Conservation (phyloP, 2,113 vertebrate genomes). For the Lepus timidus region DNA sequence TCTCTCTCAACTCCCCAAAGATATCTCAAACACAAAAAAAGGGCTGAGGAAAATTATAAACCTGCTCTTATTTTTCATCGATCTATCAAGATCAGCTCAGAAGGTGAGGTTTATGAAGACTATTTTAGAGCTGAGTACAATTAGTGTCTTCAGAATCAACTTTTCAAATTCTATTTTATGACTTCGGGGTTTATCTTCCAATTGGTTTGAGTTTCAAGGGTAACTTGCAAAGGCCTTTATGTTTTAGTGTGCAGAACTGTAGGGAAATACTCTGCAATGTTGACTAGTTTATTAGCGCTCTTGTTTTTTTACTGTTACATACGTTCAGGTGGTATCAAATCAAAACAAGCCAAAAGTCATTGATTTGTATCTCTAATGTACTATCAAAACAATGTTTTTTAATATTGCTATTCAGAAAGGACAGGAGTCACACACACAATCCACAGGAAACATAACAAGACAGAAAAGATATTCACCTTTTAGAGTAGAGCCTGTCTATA, state of each 20-base stretch:
- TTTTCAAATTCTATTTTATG: background rate
- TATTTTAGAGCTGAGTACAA: background rate
- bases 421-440: background rate
- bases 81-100: background rate
- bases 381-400: background rate
- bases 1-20: background rate
- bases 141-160: background rate
- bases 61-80: background rate
- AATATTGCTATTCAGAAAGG: background rate
- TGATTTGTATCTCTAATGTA: background rate
- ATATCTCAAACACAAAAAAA: background rate
- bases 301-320: background rate
- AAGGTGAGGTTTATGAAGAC: background rate
- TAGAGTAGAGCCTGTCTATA: background rate
- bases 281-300: too few species aligned
- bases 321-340: background rate
- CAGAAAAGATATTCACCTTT: background rate
- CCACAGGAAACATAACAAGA: background rate
- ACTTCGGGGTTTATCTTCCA: background rate
- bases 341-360: background rate
- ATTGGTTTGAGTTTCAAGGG: conserved; percentile 3
- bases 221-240: background rate
- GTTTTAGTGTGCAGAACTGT: background rate
- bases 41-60: background rate
- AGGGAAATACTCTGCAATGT: background rate